Evolutionary conservation across 1,140 invertebrate species (phyloP), one percentile per base, ranked within the genome.

Genomic region (Drosophila yakuba): DNA sequence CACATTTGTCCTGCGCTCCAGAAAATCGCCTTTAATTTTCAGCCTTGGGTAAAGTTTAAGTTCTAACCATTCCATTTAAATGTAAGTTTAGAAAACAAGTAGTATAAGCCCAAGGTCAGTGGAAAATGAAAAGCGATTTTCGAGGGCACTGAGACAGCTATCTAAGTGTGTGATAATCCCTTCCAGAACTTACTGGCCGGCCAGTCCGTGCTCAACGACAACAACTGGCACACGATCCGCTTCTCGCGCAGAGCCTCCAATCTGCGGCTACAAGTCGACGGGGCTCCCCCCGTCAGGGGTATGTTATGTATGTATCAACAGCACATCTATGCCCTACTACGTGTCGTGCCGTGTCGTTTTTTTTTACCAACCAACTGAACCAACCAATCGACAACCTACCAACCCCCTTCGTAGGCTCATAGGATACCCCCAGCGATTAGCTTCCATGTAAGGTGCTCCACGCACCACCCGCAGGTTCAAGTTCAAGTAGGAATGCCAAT

Each of bases 161-260:
- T 35, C 20, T 71, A 28, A 58, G 45, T 20, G 15, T 39, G 14
- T 47, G 35, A 23, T 51, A 51, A 55, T 74, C 20, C 38, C 23
- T 83, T 76, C 25, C 93, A 98, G 97, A 95, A 95, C 41, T 92
- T 98, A n/a, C 94, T 96, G 59, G 95, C 96, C 43, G 97, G 97
- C 20, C 95, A 96, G 81, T 94, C 94, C 63, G 96, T 96, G 55
- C 92, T 98, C 32, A 98, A 98, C 90, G 98, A 99, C 91, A 97
- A 98, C 91, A 95, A 96, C 90, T 99, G 98, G 98, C 98, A 99
- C 93, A 97, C 97, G 3, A 94, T 98, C 25, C 94, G 95, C 44
- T 96, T 99, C 82, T 97, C 96, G 2, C 94, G 98, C 58, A 94
- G 97, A 79, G 97, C 97, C 1, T 96, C 95, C 8, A 96, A 95